phyloP scores from a whole-genome alignment of 2,888 invertebrate species.

The Melanchra persicariae region DNA sequence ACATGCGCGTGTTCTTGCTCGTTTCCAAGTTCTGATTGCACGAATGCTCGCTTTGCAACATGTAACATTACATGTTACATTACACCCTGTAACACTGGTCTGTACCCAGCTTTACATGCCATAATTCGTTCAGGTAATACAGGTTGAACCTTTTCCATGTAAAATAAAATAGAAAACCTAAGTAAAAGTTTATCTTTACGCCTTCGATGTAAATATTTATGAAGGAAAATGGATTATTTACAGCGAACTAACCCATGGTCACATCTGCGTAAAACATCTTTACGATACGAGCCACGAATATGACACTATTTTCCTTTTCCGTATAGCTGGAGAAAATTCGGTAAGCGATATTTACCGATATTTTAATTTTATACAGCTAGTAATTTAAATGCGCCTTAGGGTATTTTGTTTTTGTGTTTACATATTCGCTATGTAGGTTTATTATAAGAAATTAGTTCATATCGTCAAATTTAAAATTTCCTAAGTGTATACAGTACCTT shows the following conservation, averaged over 20 bases:
- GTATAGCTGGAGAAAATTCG: neutral
- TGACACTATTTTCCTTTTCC: slow-evolving; percentile 37
- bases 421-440: too few relatives aligned
- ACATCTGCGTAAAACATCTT: slow-evolving; percentile 51
- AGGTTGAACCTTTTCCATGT: neutral
- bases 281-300: slow-evolving; percentile 29
- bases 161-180: neutral
- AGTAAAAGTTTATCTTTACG: slow-evolving; percentile 41
- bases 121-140: too few relatives aligned
- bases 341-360: neutral
- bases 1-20: too few relatives aligned
- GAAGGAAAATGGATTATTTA: slow-evolving; percentile 56
- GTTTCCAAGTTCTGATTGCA: too few relatives aligned
- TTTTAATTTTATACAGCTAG: neutral
- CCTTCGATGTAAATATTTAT: slow-evolving; percentile 36
- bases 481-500: too few relatives aligned
- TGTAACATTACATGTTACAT: too few relatives aligned
- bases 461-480: too few relatives aligned
- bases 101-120: too few relatives aligned
- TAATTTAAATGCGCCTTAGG: neutral
- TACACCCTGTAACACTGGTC: too few relatives aligned
- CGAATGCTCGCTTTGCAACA: too few relatives aligned
- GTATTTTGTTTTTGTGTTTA: too few relatives aligned
- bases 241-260: slow-evolving; percentile 8
- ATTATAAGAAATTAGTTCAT: too few relatives aligned